phyloP scores from a whole-genome alignment of 2,888 invertebrate genomes.

The Capitulum mitella region DNA sequence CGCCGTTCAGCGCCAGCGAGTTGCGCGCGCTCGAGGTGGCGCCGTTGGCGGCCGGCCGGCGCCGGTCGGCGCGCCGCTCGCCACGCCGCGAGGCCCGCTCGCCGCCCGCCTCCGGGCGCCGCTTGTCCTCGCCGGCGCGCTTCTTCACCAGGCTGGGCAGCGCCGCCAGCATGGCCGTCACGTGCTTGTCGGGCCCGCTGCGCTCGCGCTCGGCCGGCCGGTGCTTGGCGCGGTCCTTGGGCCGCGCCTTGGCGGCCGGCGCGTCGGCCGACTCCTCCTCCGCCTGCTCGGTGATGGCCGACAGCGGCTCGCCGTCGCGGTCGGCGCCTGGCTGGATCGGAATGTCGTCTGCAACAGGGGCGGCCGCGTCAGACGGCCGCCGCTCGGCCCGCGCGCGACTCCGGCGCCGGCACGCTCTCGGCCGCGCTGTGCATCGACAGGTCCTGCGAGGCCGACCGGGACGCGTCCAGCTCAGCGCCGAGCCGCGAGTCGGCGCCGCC shows the following conservation, averaged over 20 bases:
- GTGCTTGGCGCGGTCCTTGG: constrained; percentile 19
- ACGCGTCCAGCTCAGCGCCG: neutral
- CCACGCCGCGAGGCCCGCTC: neutral
- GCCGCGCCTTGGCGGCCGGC: neutral
- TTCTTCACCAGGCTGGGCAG: constrained; percentile 61
- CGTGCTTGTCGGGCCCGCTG: constrained; percentile 51
- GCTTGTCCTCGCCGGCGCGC: constrained; percentile 46
- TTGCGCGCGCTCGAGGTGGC: neutral
- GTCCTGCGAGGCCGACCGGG: neutral
- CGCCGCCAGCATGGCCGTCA: constrained; percentile 53
- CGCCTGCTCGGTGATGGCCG: constrained; percentile 28
- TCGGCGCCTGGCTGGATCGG: constrained; percentile 62
- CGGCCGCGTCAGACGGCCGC: neutral
- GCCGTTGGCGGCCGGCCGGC: neutral
- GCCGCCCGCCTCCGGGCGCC: constrained; percentile 19
- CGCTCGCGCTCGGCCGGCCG: constrained; percentile 38
- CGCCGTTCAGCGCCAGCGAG: constrained; percentile 10
- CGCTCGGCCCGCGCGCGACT: neutral
- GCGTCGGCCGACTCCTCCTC: constrained; percentile 28
- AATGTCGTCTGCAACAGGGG: constrained; percentile 64
- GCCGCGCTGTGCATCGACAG: neutral
- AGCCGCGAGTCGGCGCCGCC: too few species aligned
- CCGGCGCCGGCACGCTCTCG: neutral
- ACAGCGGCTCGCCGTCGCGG: constrained; percentile 44
- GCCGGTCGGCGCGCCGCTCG: neutral